These are phyloP conservation scores for Rhagonycha lutea DNA, from an alignment of 2,888 invertebrate species.

Conservation along the genomic window DNA sequence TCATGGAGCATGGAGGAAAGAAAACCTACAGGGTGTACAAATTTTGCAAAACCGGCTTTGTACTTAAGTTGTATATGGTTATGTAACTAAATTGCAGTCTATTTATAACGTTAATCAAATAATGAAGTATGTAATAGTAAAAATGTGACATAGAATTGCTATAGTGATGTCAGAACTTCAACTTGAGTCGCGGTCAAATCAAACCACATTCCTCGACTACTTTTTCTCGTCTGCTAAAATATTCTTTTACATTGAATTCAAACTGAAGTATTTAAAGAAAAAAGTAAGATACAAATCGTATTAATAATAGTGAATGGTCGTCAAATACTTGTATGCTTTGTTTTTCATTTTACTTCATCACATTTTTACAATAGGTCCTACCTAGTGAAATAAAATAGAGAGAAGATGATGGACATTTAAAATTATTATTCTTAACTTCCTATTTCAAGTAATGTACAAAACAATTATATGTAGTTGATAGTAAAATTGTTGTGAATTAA, in stretches of 20 bases:
- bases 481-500: background rate
- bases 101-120: background rate
- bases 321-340: background rate
- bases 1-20: background rate
- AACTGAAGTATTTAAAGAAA: background rate
- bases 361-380: background rate
- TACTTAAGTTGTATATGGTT: background rate
- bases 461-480: background rate
- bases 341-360: background rate
- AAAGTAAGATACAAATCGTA: background rate
- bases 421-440: background rate
- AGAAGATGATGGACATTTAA: background rate
- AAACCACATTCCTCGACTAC: constrained; percentile 33
- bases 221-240: constrained; percentile 26
- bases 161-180: background rate
- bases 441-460: background rate
- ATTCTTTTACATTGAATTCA: background rate
- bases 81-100: background rate
- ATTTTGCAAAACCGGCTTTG: background rate
- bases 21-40: background rate
- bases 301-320: background rate
- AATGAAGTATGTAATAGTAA: background rate
- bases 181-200: constrained; percentile 15
- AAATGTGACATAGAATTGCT: background rate
- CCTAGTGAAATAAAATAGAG: background rate